Evolutionary conservation across 2,888 invertebrate genomes (phyloP).

Genomic region (Cheilosia impressa): DNA sequence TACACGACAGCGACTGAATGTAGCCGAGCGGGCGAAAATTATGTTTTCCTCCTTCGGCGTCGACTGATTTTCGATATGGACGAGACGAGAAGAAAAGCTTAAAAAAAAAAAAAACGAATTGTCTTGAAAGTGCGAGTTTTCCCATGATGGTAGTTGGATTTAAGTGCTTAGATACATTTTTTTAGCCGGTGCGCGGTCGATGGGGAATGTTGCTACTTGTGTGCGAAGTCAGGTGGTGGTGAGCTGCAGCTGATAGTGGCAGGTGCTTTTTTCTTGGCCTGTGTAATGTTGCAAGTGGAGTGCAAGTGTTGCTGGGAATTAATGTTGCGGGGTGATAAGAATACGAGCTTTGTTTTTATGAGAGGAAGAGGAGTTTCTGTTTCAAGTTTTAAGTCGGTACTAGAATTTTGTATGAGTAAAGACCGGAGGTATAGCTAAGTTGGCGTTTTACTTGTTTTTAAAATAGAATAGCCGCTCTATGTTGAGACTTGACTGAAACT

Average conservation of each 20-base stretch:
- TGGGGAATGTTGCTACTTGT: conserved; percentile 27
- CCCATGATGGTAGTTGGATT: conserved; percentile 62
- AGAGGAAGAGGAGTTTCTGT: neutral
- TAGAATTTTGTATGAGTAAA: too few species aligned
- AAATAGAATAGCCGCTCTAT: too few species aligned
- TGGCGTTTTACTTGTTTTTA: too few species aligned
- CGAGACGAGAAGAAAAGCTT: conserved; percentile 66
- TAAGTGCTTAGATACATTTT: conserved; percentile 48
- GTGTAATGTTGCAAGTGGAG: conserved; percentile 34
- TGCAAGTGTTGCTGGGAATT: conserved; percentile 11
- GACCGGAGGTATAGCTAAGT: too few species aligned
- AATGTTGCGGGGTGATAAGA: conserved; percentile 8
- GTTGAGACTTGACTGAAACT: too few species aligned
- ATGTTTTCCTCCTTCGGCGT: conserved; percentile 67
- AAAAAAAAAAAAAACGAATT: conserved; percentile 25
- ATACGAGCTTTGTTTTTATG: conserved; percentile 11
- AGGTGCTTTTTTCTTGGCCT: neutral
- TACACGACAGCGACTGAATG: conserved; percentile 68
- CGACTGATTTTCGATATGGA: conserved; percentile 45
- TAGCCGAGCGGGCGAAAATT: conserved; percentile 63
- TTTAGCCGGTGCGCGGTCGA: conserved; percentile 9
- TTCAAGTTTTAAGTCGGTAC: too few species aligned
- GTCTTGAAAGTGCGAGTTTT: conserved; percentile 69
- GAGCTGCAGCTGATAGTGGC: neutral
- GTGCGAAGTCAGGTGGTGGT: conserved; percentile 4